Evolutionary conservation across 2,888 invertebrate species (phyloP), one percentile per base, ranked within the genome.

Genomic region (Ischnus inquisitorius): DNA sequence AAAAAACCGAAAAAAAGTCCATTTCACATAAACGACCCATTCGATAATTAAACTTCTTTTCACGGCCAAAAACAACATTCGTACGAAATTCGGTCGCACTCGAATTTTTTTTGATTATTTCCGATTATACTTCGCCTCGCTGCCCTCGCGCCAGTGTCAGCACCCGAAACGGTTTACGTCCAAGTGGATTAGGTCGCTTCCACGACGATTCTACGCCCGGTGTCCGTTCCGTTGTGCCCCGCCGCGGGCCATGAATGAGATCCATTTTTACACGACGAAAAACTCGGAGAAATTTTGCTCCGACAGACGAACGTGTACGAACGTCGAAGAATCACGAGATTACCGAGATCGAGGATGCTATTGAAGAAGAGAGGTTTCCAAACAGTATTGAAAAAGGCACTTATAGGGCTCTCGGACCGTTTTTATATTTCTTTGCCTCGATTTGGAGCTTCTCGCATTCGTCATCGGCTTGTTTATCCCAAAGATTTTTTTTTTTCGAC

Each of bases 291-390:
- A 91, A 90, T 92, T 90, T 34, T 34, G 2, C 34, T 34, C 4
- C 8, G 91, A 85, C 87, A 83, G 86, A 85, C 78, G 82, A 75
- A 74, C 67, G 75, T 60, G 48, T 82, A 81, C 46, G 14, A 39
- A 84, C 72, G 87, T 74, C 87, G 83, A 89, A 90, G 89, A 90
- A 92, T 92, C 91, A 89, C 89, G 62, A 88, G 92, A 92, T 92
- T 91, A 92, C 84, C 81, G 84, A 88, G 86, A 89, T 86, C 79
- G 79, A 51, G 48, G 60, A 14, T 57, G 46, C 74, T 19, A 80
- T 78, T 77, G 80, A 84, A 54, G 60, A 22, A 51, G 57, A 12
- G 67, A 39, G 19, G 46, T 19, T 43, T 62, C 39, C n/a, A 43
- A 28, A 62, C 34, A 48, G 64, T 51, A 79, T 81, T 87, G 85